Conservation (phyloP, 2,797 vertebrate species). For the Phataginus tetradactyla region DNA sequence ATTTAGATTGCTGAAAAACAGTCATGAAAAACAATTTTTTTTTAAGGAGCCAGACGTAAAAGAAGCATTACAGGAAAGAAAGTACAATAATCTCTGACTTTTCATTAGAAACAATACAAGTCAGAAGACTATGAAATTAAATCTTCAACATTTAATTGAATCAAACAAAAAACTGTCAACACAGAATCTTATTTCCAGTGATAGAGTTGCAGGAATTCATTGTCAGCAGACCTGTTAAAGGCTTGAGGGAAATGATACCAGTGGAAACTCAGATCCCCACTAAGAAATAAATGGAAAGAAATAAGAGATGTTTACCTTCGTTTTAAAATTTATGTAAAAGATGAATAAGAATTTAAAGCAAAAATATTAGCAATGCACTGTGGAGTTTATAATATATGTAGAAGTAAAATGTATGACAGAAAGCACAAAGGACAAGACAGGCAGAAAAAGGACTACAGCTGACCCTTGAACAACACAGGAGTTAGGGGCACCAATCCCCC, state of each 20-base stretch:
- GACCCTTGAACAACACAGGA: no score
- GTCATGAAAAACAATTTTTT: neutral
- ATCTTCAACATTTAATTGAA: neutral
- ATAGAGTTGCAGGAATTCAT: neutral
- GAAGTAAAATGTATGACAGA: neutral
- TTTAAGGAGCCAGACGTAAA: neutral
- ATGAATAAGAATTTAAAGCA: neutral
- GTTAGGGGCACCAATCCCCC: no score
- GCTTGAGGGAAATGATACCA: neutral
- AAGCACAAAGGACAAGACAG: neutral
- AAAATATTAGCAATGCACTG: neutral
- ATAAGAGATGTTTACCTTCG: neutral
- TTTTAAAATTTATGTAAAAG: neutral
- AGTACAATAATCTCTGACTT: neutral
- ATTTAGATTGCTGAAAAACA: neutral
- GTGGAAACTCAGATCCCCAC: neutral
- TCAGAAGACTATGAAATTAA: neutral
- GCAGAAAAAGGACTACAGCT: neutral
- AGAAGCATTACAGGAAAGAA: neutral
- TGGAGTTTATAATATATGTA: neutral
- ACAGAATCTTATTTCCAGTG: neutral
- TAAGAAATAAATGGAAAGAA: neutral
- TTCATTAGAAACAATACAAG: neutral
- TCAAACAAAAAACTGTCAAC: neutral
- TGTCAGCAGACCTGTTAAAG: neutral